Base-by-base conservation (phyloP, 2,113 vertebrate species). In the Nesoenas mayeri region DNA sequence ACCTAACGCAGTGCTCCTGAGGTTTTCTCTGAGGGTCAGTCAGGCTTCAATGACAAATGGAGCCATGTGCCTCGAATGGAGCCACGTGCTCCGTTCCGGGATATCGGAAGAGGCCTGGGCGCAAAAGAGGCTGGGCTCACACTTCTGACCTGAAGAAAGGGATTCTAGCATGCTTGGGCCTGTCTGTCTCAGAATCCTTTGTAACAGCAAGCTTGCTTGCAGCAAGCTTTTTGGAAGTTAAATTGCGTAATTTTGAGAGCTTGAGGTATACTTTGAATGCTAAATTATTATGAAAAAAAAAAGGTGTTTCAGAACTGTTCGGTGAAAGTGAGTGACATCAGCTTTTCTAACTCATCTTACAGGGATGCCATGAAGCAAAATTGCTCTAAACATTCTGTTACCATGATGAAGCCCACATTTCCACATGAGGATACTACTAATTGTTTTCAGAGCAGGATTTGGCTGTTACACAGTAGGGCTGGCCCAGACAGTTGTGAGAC, bases 71-170 rank as follows among this genome's bases (percentile, higher is more conserved):
- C 42, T 85, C 2, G 42, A 44, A 44, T 6, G n/a, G 26, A 90
- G 62, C 62, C 0, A 0, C 26, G 57, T 47, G 51, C 42, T 38
- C 11, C 38, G 38, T 38, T 38, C 38, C 38, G 0, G 0, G 77
- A 4, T 54, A 22, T 3, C 3, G 8, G 42, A 71, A 48, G 72
- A 64, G 36, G 61, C 57, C 42, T 40, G 32, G 2, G 2, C 53
- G 61, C 50, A 70, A 5, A 29, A 74, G 64, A 62, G 58, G 28
- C 32, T 64, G 85, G 28, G 70, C 61, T 83, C 15, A 7, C 24
- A 6, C 20, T 50, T 91, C 67, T 85, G 44, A 36, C 25, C 20
- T 36, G 53, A 48, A 60, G 53, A 84, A 58, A 22, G 42, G 36
- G 12, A 2, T 74, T 93, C 64, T 47, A 14, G 79, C 48, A 40